Evolutionary conservation across 2,113 vertebrate species (phyloP).

Genomic region (Aspidoscelis tigris): DNA sequence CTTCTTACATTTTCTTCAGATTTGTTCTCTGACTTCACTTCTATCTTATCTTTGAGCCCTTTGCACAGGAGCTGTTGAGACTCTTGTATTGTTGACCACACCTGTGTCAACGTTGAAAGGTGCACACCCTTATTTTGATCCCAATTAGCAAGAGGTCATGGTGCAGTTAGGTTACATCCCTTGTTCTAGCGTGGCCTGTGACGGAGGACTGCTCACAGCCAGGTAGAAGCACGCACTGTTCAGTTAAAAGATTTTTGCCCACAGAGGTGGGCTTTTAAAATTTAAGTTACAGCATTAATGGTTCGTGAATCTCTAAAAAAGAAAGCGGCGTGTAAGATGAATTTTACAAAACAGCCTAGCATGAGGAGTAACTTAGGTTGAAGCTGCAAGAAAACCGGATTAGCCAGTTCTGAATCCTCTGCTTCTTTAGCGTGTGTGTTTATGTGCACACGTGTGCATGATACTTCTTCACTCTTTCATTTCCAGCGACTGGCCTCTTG

Average conservation of each 20-base stretch:
- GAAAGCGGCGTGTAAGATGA: neutral
- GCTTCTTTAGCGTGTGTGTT: too few relatives aligned
- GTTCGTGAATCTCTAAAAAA: neutral
- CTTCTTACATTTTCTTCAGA: too few relatives aligned
- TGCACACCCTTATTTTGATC: neutral
- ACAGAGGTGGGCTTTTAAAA: rapidly evolving
- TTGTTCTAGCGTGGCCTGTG: neutral
- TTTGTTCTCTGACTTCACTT: too few relatives aligned
- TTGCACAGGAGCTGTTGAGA: too few relatives aligned
- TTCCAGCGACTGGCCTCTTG: constrained; percentile 3
- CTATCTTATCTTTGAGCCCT: neutral
- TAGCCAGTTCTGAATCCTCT: constrained; percentile 27
- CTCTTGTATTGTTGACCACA: too few relatives aligned
- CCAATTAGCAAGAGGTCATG: too few relatives aligned
- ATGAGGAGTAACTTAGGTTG: constrained; percentile 30
- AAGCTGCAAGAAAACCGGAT: constrained; percentile 39
- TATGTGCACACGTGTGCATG: too few relatives aligned
- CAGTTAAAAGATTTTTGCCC: neutral
- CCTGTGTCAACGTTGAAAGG: too few relatives aligned
- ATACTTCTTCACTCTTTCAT: too few relatives aligned
- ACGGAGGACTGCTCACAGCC: too few relatives aligned
- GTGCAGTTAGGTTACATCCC: neutral
- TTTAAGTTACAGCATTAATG: neutral
- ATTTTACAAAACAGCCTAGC: neutral
- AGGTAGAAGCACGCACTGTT: neutral